A percentile compares a stretch with the other conserved stretches of the same genome.
Evolutionary conservation across 2,113 vertebrate genomes (phyloP).

Genomic region (Polyodon spathula): DNA sequence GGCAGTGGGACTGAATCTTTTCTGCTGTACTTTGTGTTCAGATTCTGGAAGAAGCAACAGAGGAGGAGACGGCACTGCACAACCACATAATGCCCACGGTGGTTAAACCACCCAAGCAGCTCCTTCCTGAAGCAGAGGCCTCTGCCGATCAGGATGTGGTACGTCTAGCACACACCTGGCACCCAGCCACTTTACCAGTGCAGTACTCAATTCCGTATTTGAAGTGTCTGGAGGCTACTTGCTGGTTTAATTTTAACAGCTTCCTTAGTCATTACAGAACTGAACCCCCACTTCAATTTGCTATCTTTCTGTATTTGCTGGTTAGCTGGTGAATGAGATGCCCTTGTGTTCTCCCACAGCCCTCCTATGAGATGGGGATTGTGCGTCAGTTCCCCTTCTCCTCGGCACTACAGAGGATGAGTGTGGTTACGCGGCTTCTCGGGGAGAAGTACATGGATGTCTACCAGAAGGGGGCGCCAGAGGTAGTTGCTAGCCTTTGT

Average conservation of each 20-base stretch:
- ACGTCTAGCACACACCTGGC: constrained; percentile 12
- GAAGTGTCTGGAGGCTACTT: too few relatives aligned
- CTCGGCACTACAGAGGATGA: constrained; percentile 86
- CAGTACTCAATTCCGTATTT: too few relatives aligned
- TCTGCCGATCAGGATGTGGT: constrained; percentile 80
- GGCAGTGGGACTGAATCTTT: background rate
- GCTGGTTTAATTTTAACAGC: too few relatives aligned
- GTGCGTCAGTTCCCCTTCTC: constrained; percentile 96
- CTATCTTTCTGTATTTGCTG: constrained; percentile 7
- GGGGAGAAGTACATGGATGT: constrained; percentile 92
- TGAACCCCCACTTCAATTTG: too few relatives aligned
- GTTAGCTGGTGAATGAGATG: background rate
- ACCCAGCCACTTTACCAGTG: too few relatives aligned
- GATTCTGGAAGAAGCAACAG: constrained; percentile 92
- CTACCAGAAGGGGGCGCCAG: constrained; percentile 89
- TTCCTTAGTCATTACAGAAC: too few relatives aligned
- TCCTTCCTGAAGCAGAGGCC: constrained; percentile 57
- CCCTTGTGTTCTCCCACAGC: constrained; percentile 43
- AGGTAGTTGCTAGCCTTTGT: constrained; percentile 81
- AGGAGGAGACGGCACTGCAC: constrained; percentile 92
- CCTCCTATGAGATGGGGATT: constrained; percentile 84
- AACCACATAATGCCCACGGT: constrained; percentile 95
- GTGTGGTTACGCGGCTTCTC: constrained; percentile 74
- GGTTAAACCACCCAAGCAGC: constrained; percentile 83
- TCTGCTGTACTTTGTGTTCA: constrained; percentile 27